Conservation (phyloP, 2,888 invertebrate genomes). For the Pyrrhosoma nymphula region DNA sequence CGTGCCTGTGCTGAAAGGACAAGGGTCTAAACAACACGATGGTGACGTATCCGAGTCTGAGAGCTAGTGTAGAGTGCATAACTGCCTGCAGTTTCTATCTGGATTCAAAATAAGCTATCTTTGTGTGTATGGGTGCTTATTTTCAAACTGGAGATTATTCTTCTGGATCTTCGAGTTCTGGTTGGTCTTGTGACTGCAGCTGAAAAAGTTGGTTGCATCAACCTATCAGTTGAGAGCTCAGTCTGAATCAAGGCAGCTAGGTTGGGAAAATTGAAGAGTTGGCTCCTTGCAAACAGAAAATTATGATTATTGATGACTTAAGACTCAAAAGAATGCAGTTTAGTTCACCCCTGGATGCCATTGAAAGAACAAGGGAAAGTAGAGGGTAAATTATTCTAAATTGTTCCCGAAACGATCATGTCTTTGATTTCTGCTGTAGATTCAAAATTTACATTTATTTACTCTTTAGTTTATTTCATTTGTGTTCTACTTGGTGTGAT, state of each 20-base stretch:
- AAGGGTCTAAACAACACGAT: constrained; percentile 24
- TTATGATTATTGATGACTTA: background rate
- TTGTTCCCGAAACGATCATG: background rate
- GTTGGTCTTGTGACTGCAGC: background rate
- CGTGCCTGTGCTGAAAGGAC: constrained; percentile 32
- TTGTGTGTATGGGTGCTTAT: background rate
- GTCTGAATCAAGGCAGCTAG: background rate
- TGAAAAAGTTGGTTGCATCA: background rate
- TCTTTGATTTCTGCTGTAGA: background rate
- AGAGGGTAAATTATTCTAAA: background rate
- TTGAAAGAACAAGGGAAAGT: background rate
- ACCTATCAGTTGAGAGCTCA: background rate
- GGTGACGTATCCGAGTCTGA: constrained; percentile 51
- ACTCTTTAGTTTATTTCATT: background rate
- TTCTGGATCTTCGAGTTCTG: background rate
- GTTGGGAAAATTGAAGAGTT: background rate
- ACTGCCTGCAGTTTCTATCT: background rate
- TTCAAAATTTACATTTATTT: background rate
- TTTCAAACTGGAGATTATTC: background rate
- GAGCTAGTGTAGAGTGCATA: background rate
- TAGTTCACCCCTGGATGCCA: background rate
- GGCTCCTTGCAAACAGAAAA: background rate
- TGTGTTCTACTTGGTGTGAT: background rate
- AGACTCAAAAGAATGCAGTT: background rate
- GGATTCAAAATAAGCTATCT: background rate